These are phyloP conservation scores for Pemphredon lugubris DNA, from an alignment of 2,888 invertebrate genomes.

Conservation along the genomic window DNA sequence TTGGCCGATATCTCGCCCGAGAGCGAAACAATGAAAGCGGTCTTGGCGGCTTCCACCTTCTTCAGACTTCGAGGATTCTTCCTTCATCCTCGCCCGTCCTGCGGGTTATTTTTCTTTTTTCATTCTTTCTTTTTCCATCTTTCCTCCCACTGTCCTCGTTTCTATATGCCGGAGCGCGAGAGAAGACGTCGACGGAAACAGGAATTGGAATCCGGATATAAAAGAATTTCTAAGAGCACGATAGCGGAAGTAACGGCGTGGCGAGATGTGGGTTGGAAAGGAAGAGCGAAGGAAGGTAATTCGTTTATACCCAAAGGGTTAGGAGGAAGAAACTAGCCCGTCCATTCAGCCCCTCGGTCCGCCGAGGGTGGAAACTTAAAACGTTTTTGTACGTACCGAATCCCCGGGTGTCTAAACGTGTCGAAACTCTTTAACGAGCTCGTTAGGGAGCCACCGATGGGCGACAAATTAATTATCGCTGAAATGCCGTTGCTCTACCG, in stretches of 20 bases:
- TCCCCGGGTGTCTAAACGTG: slow-evolving; percentile 56
- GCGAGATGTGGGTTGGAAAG: not conserved
- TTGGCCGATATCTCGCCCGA: slow-evolving; percentile 59
- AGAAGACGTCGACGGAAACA: not conserved
- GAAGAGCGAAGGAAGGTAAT: slow-evolving; percentile 4
- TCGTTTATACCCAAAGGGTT: slow-evolving; percentile 9
- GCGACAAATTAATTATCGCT: slow-evolving; percentile 66
- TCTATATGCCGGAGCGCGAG: too few species aligned
- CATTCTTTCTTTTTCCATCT: not conserved
- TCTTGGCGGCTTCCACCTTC: slow-evolving; percentile 20
- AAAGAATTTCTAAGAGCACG: slow-evolving; percentile 1
- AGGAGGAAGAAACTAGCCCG: slow-evolving; percentile 46
- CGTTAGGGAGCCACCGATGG: slow-evolving; percentile 61
- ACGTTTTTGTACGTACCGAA: slow-evolving; percentile 61
- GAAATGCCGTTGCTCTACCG: slow-evolving; percentile 35
- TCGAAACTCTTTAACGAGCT: slow-evolving; percentile 75
- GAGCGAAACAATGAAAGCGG: slow-evolving; percentile 58
- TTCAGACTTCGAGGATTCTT: slow-evolving; percentile 21
- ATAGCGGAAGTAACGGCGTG: not conserved
- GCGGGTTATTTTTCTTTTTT: slow-evolving; percentile 7
- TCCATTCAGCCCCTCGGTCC: slow-evolving; percentile 41
- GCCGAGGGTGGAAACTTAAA: slow-evolving; percentile 60
- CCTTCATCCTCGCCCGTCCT: slow-evolving; percentile 5
- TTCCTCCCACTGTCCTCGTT: not conserved
- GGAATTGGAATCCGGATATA: slow-evolving; percentile 4